Evolutionary conservation across 1,140 invertebrate species (phyloP).

Genomic region (Plectrocnemia conspersa): DNA sequence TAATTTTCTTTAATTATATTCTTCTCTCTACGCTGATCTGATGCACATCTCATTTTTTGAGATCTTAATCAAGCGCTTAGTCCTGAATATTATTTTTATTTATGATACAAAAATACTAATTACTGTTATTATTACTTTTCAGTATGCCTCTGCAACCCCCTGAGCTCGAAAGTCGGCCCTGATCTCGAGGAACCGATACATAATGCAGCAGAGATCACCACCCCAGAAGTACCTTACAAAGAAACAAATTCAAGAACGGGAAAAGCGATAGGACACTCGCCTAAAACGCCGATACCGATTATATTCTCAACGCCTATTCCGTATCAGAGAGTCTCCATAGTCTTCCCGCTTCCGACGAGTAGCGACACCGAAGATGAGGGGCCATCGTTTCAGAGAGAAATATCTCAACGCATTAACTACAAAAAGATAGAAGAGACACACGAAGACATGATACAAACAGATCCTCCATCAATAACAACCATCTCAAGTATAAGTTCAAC

Average conservation of each 20-base stretch:
- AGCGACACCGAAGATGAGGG: conserved; percentile 18
- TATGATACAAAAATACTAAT: neutral
- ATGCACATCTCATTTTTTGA: too few species aligned
- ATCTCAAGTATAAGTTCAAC: neutral
- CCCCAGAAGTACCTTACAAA: conserved; percentile 1
- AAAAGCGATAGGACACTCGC: conserved; percentile 10
- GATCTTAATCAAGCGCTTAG: too few species aligned
- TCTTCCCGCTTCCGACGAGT: conserved; percentile 18
- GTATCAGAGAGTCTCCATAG: conserved; percentile 11
- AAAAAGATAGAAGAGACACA: neutral
- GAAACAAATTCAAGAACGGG: conserved; percentile 7
- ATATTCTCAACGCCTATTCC: neutral
- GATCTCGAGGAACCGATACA: neutral
- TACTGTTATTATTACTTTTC: conserved; percentile 19
- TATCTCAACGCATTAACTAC: neutral
- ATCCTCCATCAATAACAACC: neutral
- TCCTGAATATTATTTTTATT: neutral
- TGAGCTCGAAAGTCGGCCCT: conserved; percentile 7
- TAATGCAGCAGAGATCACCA: neutral
- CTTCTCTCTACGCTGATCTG: too few species aligned
- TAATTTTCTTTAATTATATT: too few species aligned
- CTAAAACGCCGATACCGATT: conserved; percentile 6
- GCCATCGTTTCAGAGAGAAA: conserved; percentile 16
- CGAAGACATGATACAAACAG: neutral
- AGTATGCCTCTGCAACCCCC: conserved; percentile 27